Evolutionary conservation across 1,140 invertebrate species (phyloP), one percentile per base, ranked within the genome.

Genomic region (Choristoneura fumiferana): DNA sequence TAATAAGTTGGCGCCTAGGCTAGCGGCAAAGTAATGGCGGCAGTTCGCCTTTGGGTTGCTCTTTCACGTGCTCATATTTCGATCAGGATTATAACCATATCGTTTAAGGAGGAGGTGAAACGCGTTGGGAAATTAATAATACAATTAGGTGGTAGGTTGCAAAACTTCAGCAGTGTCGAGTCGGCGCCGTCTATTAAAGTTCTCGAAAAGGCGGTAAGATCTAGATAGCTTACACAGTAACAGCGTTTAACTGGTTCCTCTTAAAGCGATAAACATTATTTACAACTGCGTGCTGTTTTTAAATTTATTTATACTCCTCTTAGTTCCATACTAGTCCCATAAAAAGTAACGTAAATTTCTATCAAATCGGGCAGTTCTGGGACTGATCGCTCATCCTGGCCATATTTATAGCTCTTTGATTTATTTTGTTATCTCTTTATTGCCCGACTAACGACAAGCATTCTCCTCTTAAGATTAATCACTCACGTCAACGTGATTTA

Each of bases 381-480:
- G 69, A 74, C 80, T 80, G 83, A 81, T 86, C 81, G 78, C 71
- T 85, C 83, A 78, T 85, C 76, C 69, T 64, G 62, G 38, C 65
- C 63, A 70, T 85, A 86, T 87, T 88, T 87, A 88, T 83, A 76
- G 78, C 70, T 63, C 60, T 86, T 87, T 88, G 85, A 87, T 88
- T 88, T 88, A 88, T 88, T 88, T 86, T 85, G 81, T 86, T 88
- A 86, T 85, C 83, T 80, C 82, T 86, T 88, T 88, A 88, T 86
- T 86, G 83, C 78, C 54, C 33, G 68, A 62, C 77, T 85, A 88
- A 86, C 85, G 85, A 88, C 85, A 88, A 77, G 73, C 81, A 73
- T 85, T 84, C 81, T 84, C 73, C 74, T 78, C 55, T 53, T 71
- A 84, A 88, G 84, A 88, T 88, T 85, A 85, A 88, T 88, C 79